phyloP scores from a whole-genome alignment of 92 coral and sea anemone genomes.

The Phenganax marumi region DNA sequence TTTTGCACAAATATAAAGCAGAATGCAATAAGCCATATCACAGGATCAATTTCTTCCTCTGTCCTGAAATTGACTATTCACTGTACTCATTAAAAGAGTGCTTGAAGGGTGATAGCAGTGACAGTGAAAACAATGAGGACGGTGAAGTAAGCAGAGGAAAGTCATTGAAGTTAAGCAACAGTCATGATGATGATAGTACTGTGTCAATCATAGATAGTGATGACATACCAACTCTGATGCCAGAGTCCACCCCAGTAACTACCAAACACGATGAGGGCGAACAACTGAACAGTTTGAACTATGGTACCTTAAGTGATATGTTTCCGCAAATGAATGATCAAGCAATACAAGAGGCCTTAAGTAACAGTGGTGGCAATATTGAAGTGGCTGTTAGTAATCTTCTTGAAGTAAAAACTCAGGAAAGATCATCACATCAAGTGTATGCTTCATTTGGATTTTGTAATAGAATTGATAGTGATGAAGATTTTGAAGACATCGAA shows the following conservation, averaged over 20 bases:
- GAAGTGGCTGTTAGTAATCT: slow-evolving; percentile 44
- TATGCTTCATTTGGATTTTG: slow-evolving; percentile 55
- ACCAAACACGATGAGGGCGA: too few relatives aligned
- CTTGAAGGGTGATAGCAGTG: background rate
- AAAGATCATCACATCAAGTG: slow-evolving; percentile 42
- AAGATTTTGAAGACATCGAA: slow-evolving; percentile 32
- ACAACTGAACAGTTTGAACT: background rate
- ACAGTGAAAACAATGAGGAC: background rate
- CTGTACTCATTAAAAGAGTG: slow-evolving; percentile 4
- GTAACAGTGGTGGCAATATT: slow-evolving; percentile 29
- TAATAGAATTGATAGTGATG: slow-evolving; percentile 41
- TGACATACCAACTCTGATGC: background rate
- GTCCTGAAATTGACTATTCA: slow-evolving; percentile 34
- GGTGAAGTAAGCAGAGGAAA: background rate
- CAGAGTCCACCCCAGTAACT: too few relatives aligned
- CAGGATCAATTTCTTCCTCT: slow-evolving; percentile 13
- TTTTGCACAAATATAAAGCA: slow-evolving; percentile 48
- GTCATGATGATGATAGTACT: background rate
- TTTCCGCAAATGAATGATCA: slow-evolving; percentile 50
- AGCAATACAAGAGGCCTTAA: slow-evolving; percentile 41
- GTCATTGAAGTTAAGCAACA: background rate
- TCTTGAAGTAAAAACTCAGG: slow-evolving; percentile 26
- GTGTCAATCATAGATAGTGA: too few relatives aligned
- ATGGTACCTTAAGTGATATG: slow-evolving; percentile 41
- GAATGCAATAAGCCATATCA: slow-evolving; percentile 52